Conservation (phyloP, 2,888 invertebrate species). For the Drosophila falleni region DNA sequence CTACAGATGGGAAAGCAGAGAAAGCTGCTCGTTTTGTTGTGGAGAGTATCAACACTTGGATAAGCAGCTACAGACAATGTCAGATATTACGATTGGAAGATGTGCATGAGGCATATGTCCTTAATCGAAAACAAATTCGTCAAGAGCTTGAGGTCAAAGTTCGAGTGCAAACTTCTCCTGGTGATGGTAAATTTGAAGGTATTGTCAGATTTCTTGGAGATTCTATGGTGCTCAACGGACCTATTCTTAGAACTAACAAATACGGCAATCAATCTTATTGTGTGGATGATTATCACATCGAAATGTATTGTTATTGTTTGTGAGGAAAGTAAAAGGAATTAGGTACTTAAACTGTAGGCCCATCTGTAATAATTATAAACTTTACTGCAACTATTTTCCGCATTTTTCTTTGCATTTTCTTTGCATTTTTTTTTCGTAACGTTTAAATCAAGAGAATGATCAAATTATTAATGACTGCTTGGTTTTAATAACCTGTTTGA, state of each 20-base stretch:
- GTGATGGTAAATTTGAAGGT: conserved; percentile 50
- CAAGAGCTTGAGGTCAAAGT: conserved; percentile 34
- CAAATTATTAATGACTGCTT: too few species aligned
- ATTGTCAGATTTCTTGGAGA: conserved; percentile 8
- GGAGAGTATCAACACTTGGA: conserved; percentile 37
- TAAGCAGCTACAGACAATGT: conserved; percentile 13
- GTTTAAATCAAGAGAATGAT: too few species aligned
- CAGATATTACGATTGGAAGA: conserved; percentile 17
- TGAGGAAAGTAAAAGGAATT: background rate
- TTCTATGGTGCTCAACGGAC: conserved; percentile 36
- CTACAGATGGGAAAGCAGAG: conserved; percentile 9
- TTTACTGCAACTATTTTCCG: too few species aligned
- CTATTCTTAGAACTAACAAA: conserved; percentile 43
- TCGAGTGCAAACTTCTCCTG: conserved; percentile 45
- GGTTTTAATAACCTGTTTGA: too few species aligned
- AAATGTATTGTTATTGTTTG: conserved; percentile 57
- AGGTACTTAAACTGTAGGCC: background rate
- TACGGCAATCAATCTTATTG: conserved; percentile 52
- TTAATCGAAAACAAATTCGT: background rate
- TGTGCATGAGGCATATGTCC: conserved; percentile 32
- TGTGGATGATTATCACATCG: conserved; percentile 32
- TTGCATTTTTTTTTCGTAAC: too few species aligned
- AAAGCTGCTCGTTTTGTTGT: conserved; percentile 54
- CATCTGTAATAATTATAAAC: background rate
- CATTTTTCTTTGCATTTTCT: too few species aligned